Percentiles rank a stretch among this genome's conserved stretches.
Conservation (phyloP, 2,888 invertebrate species). For the Nomada fucata region DNA sequence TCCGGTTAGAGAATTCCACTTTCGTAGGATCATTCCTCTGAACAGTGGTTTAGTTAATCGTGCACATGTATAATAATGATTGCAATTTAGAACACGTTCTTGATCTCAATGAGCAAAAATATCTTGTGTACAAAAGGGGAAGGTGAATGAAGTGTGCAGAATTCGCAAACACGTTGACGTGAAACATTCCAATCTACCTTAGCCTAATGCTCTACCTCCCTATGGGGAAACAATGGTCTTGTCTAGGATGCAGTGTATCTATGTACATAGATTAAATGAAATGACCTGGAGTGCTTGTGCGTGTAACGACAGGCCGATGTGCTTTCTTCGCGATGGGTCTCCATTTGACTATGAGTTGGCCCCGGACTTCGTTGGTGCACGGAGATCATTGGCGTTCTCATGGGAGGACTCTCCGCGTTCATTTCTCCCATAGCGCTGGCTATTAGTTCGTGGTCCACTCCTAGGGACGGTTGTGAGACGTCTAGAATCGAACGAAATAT, state of each 20-base stretch:
- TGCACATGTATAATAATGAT: too few species aligned
- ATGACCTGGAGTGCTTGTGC: conserved; percentile 80
- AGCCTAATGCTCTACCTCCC: conserved; percentile 57
- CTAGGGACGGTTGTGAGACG: conserved; percentile 91
- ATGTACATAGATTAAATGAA: conserved; percentile 31
- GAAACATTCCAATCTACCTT: conserved; percentile 57
- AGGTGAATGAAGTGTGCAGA: conserved; percentile 19
- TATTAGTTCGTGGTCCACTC: conserved; percentile 87
- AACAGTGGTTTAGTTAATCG: too few species aligned
- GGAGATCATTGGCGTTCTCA: conserved; percentile 75
- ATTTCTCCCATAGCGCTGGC: conserved; percentile 75
- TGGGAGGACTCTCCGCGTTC: conserved; percentile 78
- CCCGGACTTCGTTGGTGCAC: conserved; percentile 79
- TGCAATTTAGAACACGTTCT: too few species aligned
- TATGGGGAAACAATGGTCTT: conserved; percentile 29
- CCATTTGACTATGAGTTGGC: conserved; percentile 83
- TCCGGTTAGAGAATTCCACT: too few species aligned
- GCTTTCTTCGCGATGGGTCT: conserved; percentile 90
- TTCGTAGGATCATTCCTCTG: too few species aligned
- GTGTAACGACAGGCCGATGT: conserved; percentile 80
- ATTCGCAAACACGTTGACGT: conserved; percentile 37
- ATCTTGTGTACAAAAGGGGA: background rate
- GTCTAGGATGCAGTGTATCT: conserved; percentile 51
- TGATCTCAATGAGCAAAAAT: background rate
- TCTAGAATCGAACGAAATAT: conserved; percentile 84